Evolutionary conservation across 64 coral and sea anemone species (phyloP), one percentile per base, ranked within the genome.

Genomic region (Orbicella faveolata): DNA sequence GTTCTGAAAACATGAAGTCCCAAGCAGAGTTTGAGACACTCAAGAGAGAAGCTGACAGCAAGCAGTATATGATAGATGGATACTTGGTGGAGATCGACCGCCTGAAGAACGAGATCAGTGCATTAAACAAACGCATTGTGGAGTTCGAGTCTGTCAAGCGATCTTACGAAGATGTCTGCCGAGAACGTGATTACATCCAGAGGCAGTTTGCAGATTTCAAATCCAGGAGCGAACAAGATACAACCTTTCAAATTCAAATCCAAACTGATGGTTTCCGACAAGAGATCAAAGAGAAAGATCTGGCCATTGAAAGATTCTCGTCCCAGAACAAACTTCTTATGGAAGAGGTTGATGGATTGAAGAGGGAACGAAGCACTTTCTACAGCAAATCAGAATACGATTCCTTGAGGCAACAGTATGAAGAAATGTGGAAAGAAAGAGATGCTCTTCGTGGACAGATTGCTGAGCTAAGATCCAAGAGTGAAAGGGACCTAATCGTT

Each of bases 241-340:
- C 30, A 35, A 30, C 79, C 4, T 30, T 81, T 63, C 79, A 81
- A 30, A 63, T 81, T 14, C 30, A 81, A 55, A 81, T 55, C 52
- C 79, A 81, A 39, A 81, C 79, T 30, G 51, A 81, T 55, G 36
- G 79, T 63, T 81, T 59, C 19, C 26, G 86, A 66, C 85, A 93
- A 72, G 85, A 93, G 37, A 81, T 93, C 23, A 63, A 75, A 26
- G 91, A 93, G 53, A 93, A 93, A 35, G 91, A 88, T 10, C 11
- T 67, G 34, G 57, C 75, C 19, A 93, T 93, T 53, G 68, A 72
- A 20, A 86, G 86, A 16, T 66, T 93, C 30, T 39, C 83, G 13
- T 54, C 91, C 36, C 82, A 93, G n/a, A 34, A 74, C 11, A n/a
- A 63, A 18, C 77, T 65, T 10, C 86, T 93, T 14, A 77, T 78